These are phyloP conservation scores for Chymomyza caudatula DNA, from an alignment of 2,888 invertebrate genomes.

Conservation along the genomic window DNA sequence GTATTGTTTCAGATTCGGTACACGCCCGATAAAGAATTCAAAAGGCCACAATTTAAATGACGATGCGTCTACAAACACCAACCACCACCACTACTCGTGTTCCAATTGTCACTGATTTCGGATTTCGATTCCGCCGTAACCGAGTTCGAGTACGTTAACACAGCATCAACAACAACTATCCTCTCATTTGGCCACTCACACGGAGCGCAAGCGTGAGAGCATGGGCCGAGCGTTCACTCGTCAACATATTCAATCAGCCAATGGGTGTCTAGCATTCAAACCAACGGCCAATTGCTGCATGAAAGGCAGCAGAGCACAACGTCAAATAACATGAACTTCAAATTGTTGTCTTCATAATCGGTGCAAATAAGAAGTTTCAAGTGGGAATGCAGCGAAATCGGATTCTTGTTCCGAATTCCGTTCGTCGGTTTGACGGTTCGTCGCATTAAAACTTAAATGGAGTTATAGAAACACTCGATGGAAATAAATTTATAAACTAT, in stretches of 20 bases:
- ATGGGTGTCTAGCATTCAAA: neutral
- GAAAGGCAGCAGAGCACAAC: too few relatives aligned
- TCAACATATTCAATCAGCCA: neutral
- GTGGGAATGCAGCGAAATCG: too few relatives aligned
- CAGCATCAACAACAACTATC: neutral
- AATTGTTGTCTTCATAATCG: too few relatives aligned
- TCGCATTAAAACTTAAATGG: too few relatives aligned
- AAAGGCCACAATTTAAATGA: neutral
- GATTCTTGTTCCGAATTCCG: too few relatives aligned
- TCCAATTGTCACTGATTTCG: slow-evolving; percentile 60
- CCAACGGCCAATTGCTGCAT: neutral
- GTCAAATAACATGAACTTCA: too few relatives aligned
- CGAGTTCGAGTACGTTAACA: neutral
- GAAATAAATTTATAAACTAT: too few relatives aligned
- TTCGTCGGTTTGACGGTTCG: too few relatives aligned
- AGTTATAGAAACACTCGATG: too few relatives aligned
- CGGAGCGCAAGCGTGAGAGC: neutral
- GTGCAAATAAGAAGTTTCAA: too few relatives aligned
- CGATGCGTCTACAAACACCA: neutral
- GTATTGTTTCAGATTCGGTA: neutral
- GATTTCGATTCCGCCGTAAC: slow-evolving; percentile 32
- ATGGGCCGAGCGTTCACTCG: neutral
- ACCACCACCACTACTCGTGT: slow-evolving; percentile 54
- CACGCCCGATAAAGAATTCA: neutral
- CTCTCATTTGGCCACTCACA: neutral